Percentiles rank a stretch among this genome's conserved stretches.
phyloP scores from a whole-genome alignment of 1,140 invertebrate species.

The Zaprionus tsacasi region DNA sequence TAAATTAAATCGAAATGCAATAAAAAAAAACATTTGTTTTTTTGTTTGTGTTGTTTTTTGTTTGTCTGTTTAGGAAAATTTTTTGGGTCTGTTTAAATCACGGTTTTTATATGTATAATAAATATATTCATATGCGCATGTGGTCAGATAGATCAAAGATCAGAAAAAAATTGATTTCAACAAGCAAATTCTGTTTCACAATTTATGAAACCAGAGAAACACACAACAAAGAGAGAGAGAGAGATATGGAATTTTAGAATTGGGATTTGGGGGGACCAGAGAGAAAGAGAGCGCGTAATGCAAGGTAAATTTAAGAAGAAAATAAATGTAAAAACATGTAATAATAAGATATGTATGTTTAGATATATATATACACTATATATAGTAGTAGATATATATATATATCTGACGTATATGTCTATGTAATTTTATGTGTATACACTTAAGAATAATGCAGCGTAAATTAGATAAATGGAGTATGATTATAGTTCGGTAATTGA shows the following conservation, averaged over 20 bases:
- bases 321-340: constrained; percentile 34
- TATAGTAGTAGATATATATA: constrained; percentile 15
- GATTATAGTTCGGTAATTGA: constrained; percentile 29
- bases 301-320: constrained; percentile 49
- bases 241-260: not conserved
- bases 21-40: constrained; percentile 15
- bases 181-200: constrained; percentile 5
- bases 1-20: not conserved
- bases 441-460: constrained; percentile 49
- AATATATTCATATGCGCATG: constrained; percentile 9
- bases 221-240: not conserved
- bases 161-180: not conserved
- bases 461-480: constrained; percentile 44
- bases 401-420: constrained; percentile 7
- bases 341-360: constrained; percentile 27
- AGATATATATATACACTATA: constrained; percentile 46
- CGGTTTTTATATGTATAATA: constrained; percentile 6
- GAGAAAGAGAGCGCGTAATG: constrained; percentile 16
- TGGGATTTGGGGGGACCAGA: not conserved
- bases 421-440: constrained; percentile 43
- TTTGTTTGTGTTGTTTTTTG: constrained; percentile 33
- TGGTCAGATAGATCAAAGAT: constrained; percentile 1
- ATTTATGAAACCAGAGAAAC: constrained; percentile 4
- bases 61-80: constrained; percentile 27
- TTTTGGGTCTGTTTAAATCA: not conserved